Base-by-base conservation (phyloP, 2,888 invertebrate genomes). In the Glyphotaelius pellucidus region DNA sequence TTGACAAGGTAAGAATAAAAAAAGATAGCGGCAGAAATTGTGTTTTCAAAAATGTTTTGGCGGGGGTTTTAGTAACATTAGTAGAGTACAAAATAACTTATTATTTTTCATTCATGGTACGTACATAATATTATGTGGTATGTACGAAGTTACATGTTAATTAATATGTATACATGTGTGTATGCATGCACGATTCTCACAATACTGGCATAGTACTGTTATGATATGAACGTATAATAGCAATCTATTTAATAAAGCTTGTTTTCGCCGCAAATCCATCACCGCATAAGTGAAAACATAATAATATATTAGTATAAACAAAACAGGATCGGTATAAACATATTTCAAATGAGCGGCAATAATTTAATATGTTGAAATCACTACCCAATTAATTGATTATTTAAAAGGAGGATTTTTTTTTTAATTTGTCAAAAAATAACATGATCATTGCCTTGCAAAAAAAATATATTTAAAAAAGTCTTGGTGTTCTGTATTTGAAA, bases 161-260 rank as follows among this genome's bases (percentile, higher is more conserved):
- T n/a, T n/a, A n/a, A 7, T 83, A 35, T 47, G 9, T 35, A 83
- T 14, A 32, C 30, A 15, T 35, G 35, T 25, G 0, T 31, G 31
- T 12, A 32, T 35, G 25, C 25, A 15, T 32, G 32, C 14, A 83
- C 32, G 19, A 32, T 83, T 83, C 81, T 83, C 31, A 83, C 19
- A 83, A 19, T 83, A 83, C n/a, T 25, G 35, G 25, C 5, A n/a
- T 19, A 0, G 35, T 35, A 35, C 83, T 35, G n/a, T 79, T n/a
- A 38, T 32, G 67, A 90, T 81, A 90, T 90, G 84, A 32, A 84
- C 31, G 9, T 38, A 9, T 38, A 38, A n/a, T 83, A 90, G 90
- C 85, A 90, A 30, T 90, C 32, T 32, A 85, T 79, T 14, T 90
- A 42, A 85, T 90, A 84, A 85, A 35, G 47, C 32, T 79, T 85